Evolutionary conservation across 1,140 invertebrate genomes (phyloP).

Genomic region (Caerostris extrusa): DNA sequence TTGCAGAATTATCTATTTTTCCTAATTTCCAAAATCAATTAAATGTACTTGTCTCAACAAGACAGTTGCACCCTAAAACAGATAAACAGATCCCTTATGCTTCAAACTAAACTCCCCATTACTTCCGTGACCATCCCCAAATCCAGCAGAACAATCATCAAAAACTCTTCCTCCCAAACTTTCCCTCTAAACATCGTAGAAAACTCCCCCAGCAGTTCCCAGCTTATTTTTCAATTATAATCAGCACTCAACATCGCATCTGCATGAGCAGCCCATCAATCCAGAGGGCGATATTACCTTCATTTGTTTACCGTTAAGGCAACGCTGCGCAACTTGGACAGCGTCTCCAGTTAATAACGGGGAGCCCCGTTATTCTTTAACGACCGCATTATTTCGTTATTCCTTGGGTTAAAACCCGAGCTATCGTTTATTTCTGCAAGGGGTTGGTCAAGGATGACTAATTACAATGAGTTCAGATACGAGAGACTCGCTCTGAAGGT

Average conservation of each 20-base stretch:
- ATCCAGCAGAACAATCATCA: background rate
- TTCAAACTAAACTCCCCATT: too few species aligned
- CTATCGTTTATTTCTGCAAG: conserved; percentile 64
- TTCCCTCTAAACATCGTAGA: conserved; percentile 15
- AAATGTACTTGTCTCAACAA: too few species aligned
- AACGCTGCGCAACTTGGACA: background rate
- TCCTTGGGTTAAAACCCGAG: conserved; percentile 44
- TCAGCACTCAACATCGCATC: conserved; percentile 36
- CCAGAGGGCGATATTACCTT: conserved; percentile 50
- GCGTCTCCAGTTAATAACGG: conserved; percentile 54
- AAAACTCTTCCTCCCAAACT: background rate
- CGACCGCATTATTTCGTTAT: conserved; percentile 54
- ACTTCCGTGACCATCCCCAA: background rate
- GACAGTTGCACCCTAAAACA: too few species aligned
- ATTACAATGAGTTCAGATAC: conserved; percentile 52
- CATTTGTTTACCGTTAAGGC: conserved; percentile 54
- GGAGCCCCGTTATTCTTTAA: conserved; percentile 37
- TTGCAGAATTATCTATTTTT: too few species aligned
- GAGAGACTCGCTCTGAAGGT: background rate
- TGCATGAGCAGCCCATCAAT: conserved; percentile 55
- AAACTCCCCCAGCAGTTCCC: background rate
- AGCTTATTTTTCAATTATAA: conserved; percentile 65
- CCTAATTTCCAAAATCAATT: too few species aligned
- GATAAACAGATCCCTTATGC: too few species aligned
- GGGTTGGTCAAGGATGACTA: conserved; percentile 66